phyloP scores from a whole-genome alignment of 2,888 invertebrate species.

The Pyralis farinalis region DNA sequence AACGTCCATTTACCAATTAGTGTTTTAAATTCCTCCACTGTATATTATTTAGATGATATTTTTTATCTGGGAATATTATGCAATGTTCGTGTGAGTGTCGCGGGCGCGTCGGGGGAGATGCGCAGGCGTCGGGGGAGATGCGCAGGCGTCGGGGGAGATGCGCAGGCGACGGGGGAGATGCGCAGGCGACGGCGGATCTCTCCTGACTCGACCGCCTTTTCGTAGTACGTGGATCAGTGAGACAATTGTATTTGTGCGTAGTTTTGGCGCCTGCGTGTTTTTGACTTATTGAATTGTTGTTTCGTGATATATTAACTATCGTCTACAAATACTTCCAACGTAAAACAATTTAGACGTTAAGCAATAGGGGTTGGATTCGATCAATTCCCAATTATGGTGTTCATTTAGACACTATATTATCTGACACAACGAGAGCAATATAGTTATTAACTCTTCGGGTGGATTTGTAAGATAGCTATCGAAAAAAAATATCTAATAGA shows the following conservation, averaged over 20 bases:
- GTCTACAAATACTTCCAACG: too few species aligned
- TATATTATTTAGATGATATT: conserved; percentile 62
- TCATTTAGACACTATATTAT: too few species aligned
- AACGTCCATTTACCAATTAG: conserved; percentile 71
- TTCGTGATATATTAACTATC: too few species aligned
- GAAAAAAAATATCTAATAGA: conserved; percentile 38
- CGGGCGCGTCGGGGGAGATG: conserved; percentile 18
- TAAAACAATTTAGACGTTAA: too few species aligned
- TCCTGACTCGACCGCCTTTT: conserved; percentile 14
- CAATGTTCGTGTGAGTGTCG: conserved; percentile 32
- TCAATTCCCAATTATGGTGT: too few species aligned
- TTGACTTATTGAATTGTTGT: too few species aligned
- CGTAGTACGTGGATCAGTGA: conserved; percentile 37
- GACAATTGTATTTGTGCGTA: conserved; percentile 16
- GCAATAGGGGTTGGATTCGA: conserved; percentile 9
- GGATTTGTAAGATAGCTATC: conserved; percentile 44
- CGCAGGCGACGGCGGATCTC: background rate
- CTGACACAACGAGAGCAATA: too few species aligned
- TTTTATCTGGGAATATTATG: conserved; percentile 47
- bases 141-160: too few species aligned
- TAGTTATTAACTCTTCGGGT: conserved; percentile 22
- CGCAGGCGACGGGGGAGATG: conserved; percentile 18
- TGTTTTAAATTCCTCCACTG: conserved; percentile 69
- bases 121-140: too few species aligned
- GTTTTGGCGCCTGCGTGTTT: too few species aligned